Evolutionary conservation across 2,888 invertebrate species (phyloP).

Genomic region (Calameuta idolon): DNA sequence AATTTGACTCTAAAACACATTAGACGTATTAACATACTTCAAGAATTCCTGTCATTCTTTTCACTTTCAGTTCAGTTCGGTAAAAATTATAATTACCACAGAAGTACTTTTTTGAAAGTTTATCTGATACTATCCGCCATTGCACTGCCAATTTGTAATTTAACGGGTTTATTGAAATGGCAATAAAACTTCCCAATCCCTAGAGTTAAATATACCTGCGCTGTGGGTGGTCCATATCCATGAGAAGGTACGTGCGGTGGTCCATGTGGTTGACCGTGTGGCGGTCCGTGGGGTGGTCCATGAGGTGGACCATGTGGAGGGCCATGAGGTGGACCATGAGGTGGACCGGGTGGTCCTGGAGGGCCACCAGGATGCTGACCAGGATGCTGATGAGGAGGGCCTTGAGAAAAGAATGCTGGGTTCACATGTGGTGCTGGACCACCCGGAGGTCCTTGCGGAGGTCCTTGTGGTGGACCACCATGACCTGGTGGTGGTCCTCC

Average conservation of each 20-base stretch:
- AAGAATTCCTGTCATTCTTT: no score
- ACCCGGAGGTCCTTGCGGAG: slow-evolving; percentile 70
- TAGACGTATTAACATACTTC: no score
- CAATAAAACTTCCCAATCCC: neutral
- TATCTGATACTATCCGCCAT: no score
- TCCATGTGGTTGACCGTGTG: slow-evolving; percentile 73
- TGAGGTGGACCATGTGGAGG: slow-evolving; percentile 77
- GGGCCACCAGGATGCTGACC: slow-evolving; percentile 72
- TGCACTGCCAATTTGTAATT: no score
- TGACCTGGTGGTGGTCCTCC: slow-evolving; percentile 70
- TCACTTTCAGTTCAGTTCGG: no score
- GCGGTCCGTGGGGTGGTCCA: slow-evolving; percentile 76
- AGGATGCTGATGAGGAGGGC: slow-evolving; percentile 71
- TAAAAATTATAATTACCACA: no score
- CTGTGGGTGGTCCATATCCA: slow-evolving; percentile 70
- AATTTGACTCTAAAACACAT: no score
- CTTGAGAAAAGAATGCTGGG: slow-evolving; percentile 95
- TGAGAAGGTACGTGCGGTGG: slow-evolving; percentile 71
- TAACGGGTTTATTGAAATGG: neutral
- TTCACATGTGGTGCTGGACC: slow-evolving; percentile 94
- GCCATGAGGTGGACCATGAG: slow-evolving; percentile 77
- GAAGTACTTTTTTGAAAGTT: no score
- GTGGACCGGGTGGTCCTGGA: slow-evolving; percentile 70
- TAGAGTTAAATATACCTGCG: slow-evolving; percentile 48
- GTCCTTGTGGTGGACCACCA: slow-evolving; percentile 72